Evolutionary conservation across 2,888 invertebrate species (phyloP).

Genomic region (Spialia ferax): DNA sequence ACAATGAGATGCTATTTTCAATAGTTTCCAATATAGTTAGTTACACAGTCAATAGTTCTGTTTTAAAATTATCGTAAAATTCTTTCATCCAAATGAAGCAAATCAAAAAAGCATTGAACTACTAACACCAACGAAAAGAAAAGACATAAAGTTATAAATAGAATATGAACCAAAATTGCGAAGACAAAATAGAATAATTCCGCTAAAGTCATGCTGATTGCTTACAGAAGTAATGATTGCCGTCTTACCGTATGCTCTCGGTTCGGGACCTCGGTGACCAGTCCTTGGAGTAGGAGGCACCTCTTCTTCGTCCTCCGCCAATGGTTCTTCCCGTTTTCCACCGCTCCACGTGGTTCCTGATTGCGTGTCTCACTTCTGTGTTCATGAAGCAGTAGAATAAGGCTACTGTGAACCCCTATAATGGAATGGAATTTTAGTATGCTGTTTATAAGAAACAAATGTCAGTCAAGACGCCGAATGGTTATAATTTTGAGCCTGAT

Average conservation of each 20-base stretch:
- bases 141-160: neutral
- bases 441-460: no score
- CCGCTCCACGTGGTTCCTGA: conserved; percentile 93
- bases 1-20: no score
- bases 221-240: neutral
- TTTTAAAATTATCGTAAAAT: no score
- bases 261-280: conserved; percentile 94
- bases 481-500: no score
- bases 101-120: neutral
- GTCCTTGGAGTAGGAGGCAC: conserved; percentile 92
- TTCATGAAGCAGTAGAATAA: conserved; percentile 97
- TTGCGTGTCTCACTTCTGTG: conserved; percentile 95
- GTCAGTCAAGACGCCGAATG: no score
- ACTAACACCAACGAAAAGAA: neutral
- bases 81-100: no score
- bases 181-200: no score
- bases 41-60: no score
- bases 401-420: conserved; percentile 95
- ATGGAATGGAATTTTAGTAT: conserved; percentile 44
- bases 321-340: conserved; percentile 91
- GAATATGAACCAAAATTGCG: no score
- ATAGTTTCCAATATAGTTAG: no score
- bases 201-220: neutral
- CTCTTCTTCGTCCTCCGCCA: conserved; percentile 88
- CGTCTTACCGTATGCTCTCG: conserved; percentile 92